Base-by-base conservation (phyloP, 1,140 invertebrate genomes). In the Tetragnatha versicolor region DNA sequence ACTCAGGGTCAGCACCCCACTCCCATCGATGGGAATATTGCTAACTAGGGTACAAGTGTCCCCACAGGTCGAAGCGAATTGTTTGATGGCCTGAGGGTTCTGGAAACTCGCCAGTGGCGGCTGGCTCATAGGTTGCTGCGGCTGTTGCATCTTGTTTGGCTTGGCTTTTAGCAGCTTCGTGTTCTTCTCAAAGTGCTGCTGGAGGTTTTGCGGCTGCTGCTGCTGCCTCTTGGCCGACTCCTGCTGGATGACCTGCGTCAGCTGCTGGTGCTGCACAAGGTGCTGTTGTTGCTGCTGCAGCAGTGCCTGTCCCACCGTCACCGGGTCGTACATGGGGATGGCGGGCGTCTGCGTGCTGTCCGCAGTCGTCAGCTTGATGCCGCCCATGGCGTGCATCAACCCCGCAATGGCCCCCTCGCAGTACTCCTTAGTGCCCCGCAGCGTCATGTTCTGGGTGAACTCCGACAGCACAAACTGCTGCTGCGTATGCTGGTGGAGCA, bases 241-340 rank as follows among this genome's bases (percentile, higher is more conserved):
- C 79, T 78, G 84, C 81, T 31, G 84, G 81, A 81, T 81, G 37
- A 86, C 85, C 20, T 61, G 86, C 42, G 47, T 42, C 66, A 68
- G 77, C 25, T 65, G 42, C 29, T 79, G 80, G 3, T 88, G 88
- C 14, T 90, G 89, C 84, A 90, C 87, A 2, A 90, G 88, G 81
- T 89, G 89, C 79, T 87, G 86, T 49, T 82, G 82, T 65, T 85
- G 83, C 51, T 85, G 84, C 22, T 80, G 65, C 9, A 70, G 33
- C 3, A 77, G 58, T 6, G 73, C 66, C 58, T 82, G 72, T 12
- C 79, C 70, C n/a, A 80, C 79, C 14, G 29, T 22, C n/a, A 80
- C 79, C 9, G 79, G 79, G 53, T 80, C 79, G 45, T 76, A 75
- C 65, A 80, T 80, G 2, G 79, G 79, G 27, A 80, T 70, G 22